Base-by-base conservation (phyloP, 2,113 vertebrate genomes). In the Thalassoma bifasciatum region DNA sequence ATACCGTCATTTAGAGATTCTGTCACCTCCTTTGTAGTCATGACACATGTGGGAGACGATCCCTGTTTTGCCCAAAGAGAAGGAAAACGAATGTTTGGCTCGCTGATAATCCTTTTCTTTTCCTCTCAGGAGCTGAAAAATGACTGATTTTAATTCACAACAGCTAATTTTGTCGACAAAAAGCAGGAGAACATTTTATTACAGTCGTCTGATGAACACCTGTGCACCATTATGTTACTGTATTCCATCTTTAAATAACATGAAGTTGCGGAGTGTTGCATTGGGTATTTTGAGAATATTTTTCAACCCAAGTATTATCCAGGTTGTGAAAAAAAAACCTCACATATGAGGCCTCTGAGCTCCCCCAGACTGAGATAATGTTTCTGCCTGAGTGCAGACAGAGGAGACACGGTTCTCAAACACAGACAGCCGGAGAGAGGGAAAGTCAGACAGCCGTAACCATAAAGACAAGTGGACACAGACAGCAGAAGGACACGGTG, bases 381-480 rank as follows among this genome's bases (percentile, higher is more conserved):
- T 30, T 53, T 22, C 26, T 56, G 37, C 37, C 42, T 66, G 34
- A 60, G 52, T 19, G 23, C 40, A 72, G 11, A 38, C 52, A 56
- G 16, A 0, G 22, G 46, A 62, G 70, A 50, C 58, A 54, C 23
- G 38, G 59, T 63, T 67, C 52, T 78, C 58, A 72, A 42, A 74
- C 58, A 56, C 66, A 57, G 60, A 62, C 69, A 46, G 75, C 68
- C 37, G 65, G 61, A n/a, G 30, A 59, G 53, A 65, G 61, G 53
- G 44, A 34, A 26, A 86, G 66, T 52, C 71, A 79, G 77, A 74
- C 64, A 79, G 42, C 67, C 37, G 24, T 59, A 74, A 73, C 81
- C 53, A 57, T 51, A 17, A 53, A 69, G 77, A 78, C 73, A 64
- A 59, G 69, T 17, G 51, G 64, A 79, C 58, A 73, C 63, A 40